Evolutionary conservation across 1,140 invertebrate genomes (phyloP), one percentile per base, ranked within the genome.

Genomic region (Zaprionus taronus): DNA sequence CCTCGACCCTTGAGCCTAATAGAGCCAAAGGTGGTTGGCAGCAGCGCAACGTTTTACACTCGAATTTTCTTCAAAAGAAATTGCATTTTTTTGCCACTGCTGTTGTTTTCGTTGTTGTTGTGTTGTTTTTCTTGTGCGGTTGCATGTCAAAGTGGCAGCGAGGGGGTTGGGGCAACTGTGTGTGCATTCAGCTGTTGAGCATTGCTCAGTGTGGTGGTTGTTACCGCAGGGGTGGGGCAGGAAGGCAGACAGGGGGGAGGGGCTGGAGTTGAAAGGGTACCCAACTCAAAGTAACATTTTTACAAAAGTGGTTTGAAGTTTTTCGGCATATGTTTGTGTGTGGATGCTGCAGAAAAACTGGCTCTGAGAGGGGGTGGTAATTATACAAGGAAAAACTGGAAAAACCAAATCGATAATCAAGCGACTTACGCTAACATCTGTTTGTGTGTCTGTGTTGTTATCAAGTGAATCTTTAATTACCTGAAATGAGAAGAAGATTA

Each of bases 81-180:
- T 89, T 89, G 84, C 84, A 89, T 79, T 89, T 70, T 70, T 62
- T 36, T 64, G 56, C 9, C 24, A n/a, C n/a, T 12, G 26, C n/a
- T 15, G 14, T 38, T 60, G 36, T 49, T 61, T 41, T 41, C 53
- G 24, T 67, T 53, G 65, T 11, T 34, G 31, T 11, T 34, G 31
- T 68, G 65, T 70, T 80, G 78, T 89, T 62, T 24, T 62, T 62
- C n/a, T 60, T 36, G 26, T 85, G 81, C 62, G 69, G 71, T 72
- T 89, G 77, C 83, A 86, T 55, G 70, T 66, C 55, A 80, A 65
- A 81, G 78, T 77, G 60, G 71, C 60, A 57, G 66, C 36, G 55
- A 53, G 26, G 34, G n/a, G 12, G 38, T 60, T 31, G 65, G 51
- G 60, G 67, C 31, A 3, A 34, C 26, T 20, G 69, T 41, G 71